Base-by-base conservation (phyloP, 2,888 invertebrate genomes). In the Microdon myrmicae region DNA sequence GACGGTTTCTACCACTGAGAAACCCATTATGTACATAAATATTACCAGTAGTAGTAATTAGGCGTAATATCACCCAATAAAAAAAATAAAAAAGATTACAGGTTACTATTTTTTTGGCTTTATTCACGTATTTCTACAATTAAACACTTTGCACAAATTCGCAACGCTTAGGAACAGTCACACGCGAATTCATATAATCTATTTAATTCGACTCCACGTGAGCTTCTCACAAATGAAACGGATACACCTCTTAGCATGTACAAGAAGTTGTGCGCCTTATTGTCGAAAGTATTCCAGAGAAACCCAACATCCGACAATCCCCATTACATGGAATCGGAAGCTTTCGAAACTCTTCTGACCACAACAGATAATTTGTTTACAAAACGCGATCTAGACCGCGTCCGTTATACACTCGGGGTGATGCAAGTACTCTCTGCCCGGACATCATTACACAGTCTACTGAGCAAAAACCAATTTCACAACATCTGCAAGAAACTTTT, bases 341-440 rank as follows among this genome's bases (percentile, higher is more conserved):
- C 75, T 4, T 79, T 78, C 48, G 71, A 71, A 5, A 45, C 68
- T 7, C 45, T 74, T 2, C 69, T 72, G 35, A 60, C 55, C 2
- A 45, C 72, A 16, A 68, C 71, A 1, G 69, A 70, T 2, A 48
- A 66, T 14, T 68, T 71, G 14, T 78, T 79, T 34, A 69, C 72
- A 6, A 48, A 71, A 9, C 72, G 78, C 1, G 73, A 75, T 45
- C 49, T 78, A 13, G 73, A 74, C 20, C 72, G 77, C 25, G 74
- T 75, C 1, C 74, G 79, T 3, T 73, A 73, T 38, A 45, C 79
- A 4, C 58, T 80, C 1, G 55, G 60, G 7, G 54, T 78, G 0
- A 20, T 78, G 3, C 71, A 71, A 0, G 37, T 60, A 0, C 37
- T 75, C 0, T 73, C 72, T 19, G 55, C 67, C 0, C 59, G 16